Evolutionary conservation across 2,797 vertebrate species (phyloP).

Genomic region (Lemur catta): DNA sequence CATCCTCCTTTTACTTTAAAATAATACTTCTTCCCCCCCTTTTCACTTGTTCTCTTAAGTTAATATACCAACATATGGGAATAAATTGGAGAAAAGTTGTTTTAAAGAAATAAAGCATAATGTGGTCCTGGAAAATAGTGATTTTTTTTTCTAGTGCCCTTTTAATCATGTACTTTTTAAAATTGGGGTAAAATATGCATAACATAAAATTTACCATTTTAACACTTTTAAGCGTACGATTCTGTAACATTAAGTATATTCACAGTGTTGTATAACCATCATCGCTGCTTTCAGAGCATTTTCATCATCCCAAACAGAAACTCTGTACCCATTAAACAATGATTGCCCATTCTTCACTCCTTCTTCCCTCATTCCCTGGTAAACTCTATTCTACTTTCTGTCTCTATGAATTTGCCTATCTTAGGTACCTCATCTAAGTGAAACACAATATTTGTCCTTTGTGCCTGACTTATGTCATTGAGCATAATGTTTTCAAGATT

Average conservation of each 20-base stretch:
- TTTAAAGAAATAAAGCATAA: conserved; percentile 16
- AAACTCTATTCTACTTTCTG: not conserved
- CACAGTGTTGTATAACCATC: not conserved
- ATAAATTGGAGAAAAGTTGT: not conserved
- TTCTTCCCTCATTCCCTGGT: not conserved
- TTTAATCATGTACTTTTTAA: not conserved
- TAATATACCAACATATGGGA: not conserved
- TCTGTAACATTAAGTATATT: not conserved
- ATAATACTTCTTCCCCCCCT: not conserved
- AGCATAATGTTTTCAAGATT: not conserved
- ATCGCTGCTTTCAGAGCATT: not conserved
- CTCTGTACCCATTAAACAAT: not conserved
- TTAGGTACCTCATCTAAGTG: not conserved
- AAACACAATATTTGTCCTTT: not conserved
- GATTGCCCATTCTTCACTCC: not conserved
- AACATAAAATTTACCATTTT: not conserved
- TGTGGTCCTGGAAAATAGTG: not conserved
- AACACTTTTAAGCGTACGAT: not conserved
- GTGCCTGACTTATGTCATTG: not conserved
- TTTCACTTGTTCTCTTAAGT: not conserved
- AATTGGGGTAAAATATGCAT: not conserved
- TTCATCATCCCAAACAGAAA: not conserved
- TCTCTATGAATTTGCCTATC: not conserved
- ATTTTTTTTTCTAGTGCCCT: not conserved
- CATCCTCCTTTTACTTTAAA: not conserved